These are phyloP conservation scores for Stichodactyla mertensii DNA, from an alignment of 64 coral and sea anemone species.

Conservation along the genomic window DNA sequence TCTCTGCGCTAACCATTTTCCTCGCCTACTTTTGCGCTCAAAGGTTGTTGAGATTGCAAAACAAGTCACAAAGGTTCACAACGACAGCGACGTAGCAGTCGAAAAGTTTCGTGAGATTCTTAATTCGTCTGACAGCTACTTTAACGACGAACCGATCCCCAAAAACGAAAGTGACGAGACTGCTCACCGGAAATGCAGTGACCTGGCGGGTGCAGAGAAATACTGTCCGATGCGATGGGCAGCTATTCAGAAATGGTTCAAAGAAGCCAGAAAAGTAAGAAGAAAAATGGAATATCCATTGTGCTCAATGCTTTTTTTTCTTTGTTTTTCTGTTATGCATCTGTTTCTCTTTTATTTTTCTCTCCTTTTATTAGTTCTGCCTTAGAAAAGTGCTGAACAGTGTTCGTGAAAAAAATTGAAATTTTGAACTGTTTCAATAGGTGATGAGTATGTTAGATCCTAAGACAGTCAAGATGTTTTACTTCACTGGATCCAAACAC, in stretches of 20 bases:
- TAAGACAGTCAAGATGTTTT: slow-evolving; percentile 57
- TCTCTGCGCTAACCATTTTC: no score
- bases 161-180: slow-evolving; percentile 48
- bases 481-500: slow-evolving; percentile 51
- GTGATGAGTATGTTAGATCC: slow-evolving; percentile 58
- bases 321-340: no score
- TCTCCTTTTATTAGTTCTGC: background rate
- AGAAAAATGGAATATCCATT: background rate
- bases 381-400: background rate
- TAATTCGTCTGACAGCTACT: slow-evolving; percentile 51
- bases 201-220: slow-evolving; percentile 42
- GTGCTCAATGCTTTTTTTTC: background rate
- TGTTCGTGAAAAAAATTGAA: background rate
- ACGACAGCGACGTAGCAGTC: slow-evolving; percentile 16
- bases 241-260: slow-evolving; percentile 58
- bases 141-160: slow-evolving; percentile 59
- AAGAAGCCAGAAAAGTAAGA: slow-evolving; percentile 50
- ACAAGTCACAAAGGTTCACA: slow-evolving; percentile 17
- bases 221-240: slow-evolving; percentile 66
- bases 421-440: background rate
- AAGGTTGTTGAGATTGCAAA: slow-evolving; percentile 48
- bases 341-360: background rate
- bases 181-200: slow-evolving; percentile 44
- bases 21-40: background rate
- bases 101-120: slow-evolving; percentile 34